Evolutionary conservation across 1,140 invertebrate genomes (phyloP).

Genomic region (Diorhabda carinulata): DNA sequence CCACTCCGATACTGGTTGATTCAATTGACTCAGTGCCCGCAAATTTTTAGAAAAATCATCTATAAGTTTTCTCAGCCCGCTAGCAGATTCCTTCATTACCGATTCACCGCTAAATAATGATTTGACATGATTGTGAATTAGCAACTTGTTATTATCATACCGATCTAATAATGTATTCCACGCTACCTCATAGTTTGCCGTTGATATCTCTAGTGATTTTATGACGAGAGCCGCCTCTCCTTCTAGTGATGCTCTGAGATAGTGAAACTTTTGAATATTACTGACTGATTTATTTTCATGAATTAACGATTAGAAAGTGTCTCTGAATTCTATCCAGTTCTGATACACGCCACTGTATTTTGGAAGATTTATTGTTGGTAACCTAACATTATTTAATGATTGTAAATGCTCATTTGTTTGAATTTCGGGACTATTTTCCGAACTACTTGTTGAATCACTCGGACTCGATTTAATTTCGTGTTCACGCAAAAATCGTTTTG

Average conservation of each 20-base stretch:
- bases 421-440: background rate
- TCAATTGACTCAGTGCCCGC: slow-evolving; percentile 22
- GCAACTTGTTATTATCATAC: slow-evolving; percentile 22
- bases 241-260: slow-evolving; percentile 18
- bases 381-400: slow-evolving; percentile 6
- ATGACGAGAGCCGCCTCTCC: slow-evolving; percentile 19
- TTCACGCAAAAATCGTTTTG: slow-evolving; percentile 12
- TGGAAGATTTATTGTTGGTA: slow-evolving; percentile 15
- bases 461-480: slow-evolving; percentile 5
- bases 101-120: slow-evolving; percentile 8
- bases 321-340: slow-evolving; percentile 15
- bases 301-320: slow-evolving; percentile 17
- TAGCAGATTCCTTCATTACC: slow-evolving; percentile 25
- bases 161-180: slow-evolving; percentile 21
- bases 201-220: slow-evolving; percentile 16
- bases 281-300: slow-evolving; percentile 12
- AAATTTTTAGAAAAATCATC: slow-evolving; percentile 31
- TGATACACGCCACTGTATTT: slow-evolving; percentile 10
- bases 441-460: background rate
- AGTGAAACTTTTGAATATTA: slow-evolving; percentile 21
- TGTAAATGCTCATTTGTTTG: slow-evolving; percentile 2
- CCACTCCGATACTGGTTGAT: too few relatives aligned
- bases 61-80: slow-evolving; percentile 23
- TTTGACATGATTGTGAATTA: slow-evolving; percentile 21
- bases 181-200: slow-evolving; percentile 22